Evolutionary conservation across 2,113 vertebrate genomes (phyloP).

Genomic region (Cyphomyrus discorhynchus): DNA sequence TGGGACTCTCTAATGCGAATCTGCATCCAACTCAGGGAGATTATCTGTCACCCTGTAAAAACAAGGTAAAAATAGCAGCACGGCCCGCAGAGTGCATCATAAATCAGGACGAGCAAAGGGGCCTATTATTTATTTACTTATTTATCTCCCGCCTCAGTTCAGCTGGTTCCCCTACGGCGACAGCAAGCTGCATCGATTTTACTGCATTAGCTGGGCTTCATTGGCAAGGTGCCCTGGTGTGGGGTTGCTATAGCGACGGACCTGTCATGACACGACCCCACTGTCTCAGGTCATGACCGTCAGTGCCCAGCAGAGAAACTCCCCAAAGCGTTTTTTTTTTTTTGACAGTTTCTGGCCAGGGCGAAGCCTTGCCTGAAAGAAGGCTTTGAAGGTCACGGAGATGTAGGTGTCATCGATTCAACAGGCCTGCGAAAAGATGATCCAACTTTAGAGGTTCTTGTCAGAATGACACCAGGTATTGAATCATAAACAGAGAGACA

Average conservation of each 20-base stretch:
- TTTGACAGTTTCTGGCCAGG: neutral
- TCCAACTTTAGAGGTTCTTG: neutral
- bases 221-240: neutral
- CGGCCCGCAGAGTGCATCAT: neutral
- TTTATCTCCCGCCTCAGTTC: neutral
- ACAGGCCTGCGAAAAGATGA: neutral
- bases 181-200: neutral
- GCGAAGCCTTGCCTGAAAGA: neutral
- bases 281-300: neutral
- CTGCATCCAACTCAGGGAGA: neutral
- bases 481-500: neutral
- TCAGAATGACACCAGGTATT: neutral
- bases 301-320: neutral
- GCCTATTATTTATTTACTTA: neutral
- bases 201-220: neutral
- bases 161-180: neutral
- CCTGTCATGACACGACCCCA: neutral
- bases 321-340: neutral
- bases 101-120: neutral
- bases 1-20: neutral
- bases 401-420: neutral
- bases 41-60: conserved; percentile 1
- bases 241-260: neutral
- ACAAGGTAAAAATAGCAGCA: conserved; percentile 9
- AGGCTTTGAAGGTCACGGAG: neutral